Evolutionary conservation across 2,797 vertebrate species (phyloP), one percentile per base, ranked within the genome.

Genomic region (Alfaro cultratus): DNA sequence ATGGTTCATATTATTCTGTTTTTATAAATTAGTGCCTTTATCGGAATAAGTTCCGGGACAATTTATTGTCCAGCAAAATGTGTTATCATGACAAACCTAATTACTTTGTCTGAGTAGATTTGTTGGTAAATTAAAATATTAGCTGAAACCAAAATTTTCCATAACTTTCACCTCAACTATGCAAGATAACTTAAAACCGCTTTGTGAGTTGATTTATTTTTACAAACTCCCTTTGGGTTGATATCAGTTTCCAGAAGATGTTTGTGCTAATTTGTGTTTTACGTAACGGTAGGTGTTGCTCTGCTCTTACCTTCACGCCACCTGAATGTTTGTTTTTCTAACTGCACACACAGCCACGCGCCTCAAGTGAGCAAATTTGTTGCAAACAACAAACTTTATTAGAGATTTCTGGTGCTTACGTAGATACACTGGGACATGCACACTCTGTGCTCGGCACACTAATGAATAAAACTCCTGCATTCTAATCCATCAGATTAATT

Each of bases 401-500:
- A 74, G 55, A 79, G 75, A 73, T 78, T 62, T 80, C 53, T 85
- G 68, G 76, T 79, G 47, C 78, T 80, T 76, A 77, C 73, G 51
- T 83, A 60, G 70, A 77, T 83, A 77, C 71, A 81, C 49, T 55
- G 67, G 78, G 84, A 80, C 85, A 72, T 55, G 70, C 79, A 70
- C 84, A 67, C 60, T 5, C 83, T 67, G 67, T 12, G 75, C 82
- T 82, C 73, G 41, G 79, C 85, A 86, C 92, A 85, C 80, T 93
- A 94, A 93, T 93, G 92, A 93, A 93, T 89, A 83, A 84, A 92
- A 86, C 57, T 43, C 79, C 88, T 88, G 79, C 80, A 71, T 91
- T 92, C 91, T 93, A 94, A 95, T 95, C 92, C 90, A 95, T 95
- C 95, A 96, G 93, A 93, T 95, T 92, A 95, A 95, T 95, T 95